These are phyloP conservation scores for Ceratina calcarata DNA, from an alignment of 1,140 invertebrate species.

Conservation along the genomic window DNA sequence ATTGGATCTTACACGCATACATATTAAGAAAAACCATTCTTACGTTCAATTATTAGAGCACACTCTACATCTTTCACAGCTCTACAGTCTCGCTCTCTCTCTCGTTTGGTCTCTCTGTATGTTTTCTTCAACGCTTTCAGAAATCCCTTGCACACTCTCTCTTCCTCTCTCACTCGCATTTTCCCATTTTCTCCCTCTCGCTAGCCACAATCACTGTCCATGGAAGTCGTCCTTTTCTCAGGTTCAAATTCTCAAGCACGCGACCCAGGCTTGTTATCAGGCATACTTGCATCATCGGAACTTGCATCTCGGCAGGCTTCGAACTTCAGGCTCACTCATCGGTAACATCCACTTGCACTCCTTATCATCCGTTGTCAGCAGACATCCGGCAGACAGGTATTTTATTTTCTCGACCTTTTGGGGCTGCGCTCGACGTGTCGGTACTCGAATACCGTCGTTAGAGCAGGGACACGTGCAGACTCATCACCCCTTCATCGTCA, in stretches of 20 bases:
- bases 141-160: constrained; percentile 32
- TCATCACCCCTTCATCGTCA: constrained; percentile 72
- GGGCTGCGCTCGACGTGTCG: constrained; percentile 55
- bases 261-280: constrained; percentile 59
- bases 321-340: constrained; percentile 64
- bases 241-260: constrained; percentile 62
- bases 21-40: constrained; percentile 34
- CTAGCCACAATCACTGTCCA: constrained; percentile 52
- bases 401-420: constrained; percentile 50
- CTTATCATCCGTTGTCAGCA: constrained; percentile 64
- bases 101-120: constrained; percentile 49
- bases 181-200: constrained; percentile 48
- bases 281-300: constrained; percentile 64
- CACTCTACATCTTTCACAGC: constrained; percentile 23
- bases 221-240: constrained; percentile 51
- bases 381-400: constrained; percentile 62
- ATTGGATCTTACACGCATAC: constrained; percentile 49
- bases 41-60: constrained; percentile 31
- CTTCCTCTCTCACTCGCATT: constrained; percentile 48
- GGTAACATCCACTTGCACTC: constrained; percentile 72
- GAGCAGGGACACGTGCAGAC: constrained; percentile 72
- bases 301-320: constrained; percentile 50
- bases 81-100: constrained; percentile 50
- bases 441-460: constrained; percentile 66
- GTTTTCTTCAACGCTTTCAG: constrained; percentile 35